A percentile compares a stretch with the other conserved stretches of the same genome.
Evolutionary conservation across 1,140 invertebrate genomes (phyloP).

Genomic region (Ephestia elutella): DNA sequence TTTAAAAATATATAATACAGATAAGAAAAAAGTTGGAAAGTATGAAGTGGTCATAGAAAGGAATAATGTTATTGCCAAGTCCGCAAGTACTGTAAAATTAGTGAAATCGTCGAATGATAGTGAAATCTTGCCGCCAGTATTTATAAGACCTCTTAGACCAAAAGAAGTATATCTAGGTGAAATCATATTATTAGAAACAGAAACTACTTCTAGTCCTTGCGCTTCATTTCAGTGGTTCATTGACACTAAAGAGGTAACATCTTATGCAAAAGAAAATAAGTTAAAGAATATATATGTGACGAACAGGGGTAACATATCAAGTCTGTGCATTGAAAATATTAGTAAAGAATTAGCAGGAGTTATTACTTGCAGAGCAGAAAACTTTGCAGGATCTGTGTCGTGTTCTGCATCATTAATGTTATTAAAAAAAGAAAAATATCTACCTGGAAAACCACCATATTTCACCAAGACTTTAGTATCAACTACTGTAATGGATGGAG

Average conservation of each 20-base stretch:
- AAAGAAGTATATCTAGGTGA: conserved; percentile 83
- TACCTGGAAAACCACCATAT: conserved; percentile 79
- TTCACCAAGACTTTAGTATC: conserved; percentile 83
- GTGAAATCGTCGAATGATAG: conserved; percentile 76
- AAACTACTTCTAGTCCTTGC: conserved; percentile 83
- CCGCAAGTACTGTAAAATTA: conserved; percentile 83
- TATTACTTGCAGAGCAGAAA: conserved; percentile 92
- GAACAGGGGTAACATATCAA: conserved; percentile 85
- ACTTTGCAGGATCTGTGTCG: conserved; percentile 88
- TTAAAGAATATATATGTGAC: conserved; percentile 81
- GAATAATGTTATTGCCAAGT: conserved; percentile 83
- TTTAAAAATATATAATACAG: conserved; percentile 80
- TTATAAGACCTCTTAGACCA: conserved; percentile 82
- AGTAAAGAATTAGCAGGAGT: conserved; percentile 82
- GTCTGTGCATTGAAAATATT: conserved; percentile 86
- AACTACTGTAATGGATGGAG: conserved; percentile 93
- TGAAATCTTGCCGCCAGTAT: conserved; percentile 82
- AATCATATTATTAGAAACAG: conserved; percentile 85
- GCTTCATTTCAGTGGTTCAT: conserved; percentile 92
- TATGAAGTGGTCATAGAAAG: conserved; percentile 89
- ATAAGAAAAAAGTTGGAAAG: conserved; percentile 86
- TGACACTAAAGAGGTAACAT: conserved; percentile 77
- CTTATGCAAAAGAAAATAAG: conserved; percentile 66
- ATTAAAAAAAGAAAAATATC: conserved; percentile 76
- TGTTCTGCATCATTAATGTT: conserved; percentile 86